phyloP scores from a whole-genome alignment of 2,888 invertebrate genomes.

The Thalpophila matura region DNA sequence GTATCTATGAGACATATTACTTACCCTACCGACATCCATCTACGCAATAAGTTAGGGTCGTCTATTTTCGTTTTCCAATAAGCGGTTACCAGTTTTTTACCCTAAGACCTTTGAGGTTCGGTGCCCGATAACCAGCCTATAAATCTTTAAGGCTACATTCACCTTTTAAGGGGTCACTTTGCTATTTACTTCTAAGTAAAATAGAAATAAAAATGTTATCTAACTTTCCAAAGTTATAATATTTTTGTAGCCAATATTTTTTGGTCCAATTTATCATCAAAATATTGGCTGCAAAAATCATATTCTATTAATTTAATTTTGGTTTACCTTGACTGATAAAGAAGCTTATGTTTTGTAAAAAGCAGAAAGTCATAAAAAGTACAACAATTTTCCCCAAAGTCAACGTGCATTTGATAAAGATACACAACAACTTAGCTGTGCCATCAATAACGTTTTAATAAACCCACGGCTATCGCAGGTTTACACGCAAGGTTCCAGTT shows the following conservation, averaged over 20 bases:
- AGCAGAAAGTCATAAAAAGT: slow-evolving; percentile 8
- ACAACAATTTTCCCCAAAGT: slow-evolving; percentile 41
- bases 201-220: background rate
- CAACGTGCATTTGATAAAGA: slow-evolving; percentile 70
- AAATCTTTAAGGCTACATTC: slow-evolving; percentile 47
- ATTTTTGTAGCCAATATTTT: too few species aligned
- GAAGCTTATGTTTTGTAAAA: background rate
- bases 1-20: slow-evolving; percentile 31
- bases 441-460: slow-evolving; percentile 86
- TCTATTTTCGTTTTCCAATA: slow-evolving; percentile 57
- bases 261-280: too few species aligned
- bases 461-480: slow-evolving; percentile 73
- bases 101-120: slow-evolving; percentile 36
- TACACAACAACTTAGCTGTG: slow-evolving; percentile 72
- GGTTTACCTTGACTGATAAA: background rate
- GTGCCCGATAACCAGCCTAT: slow-evolving; percentile 39
- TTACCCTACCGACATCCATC: slow-evolving; percentile 25
- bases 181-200: slow-evolving; percentile 13
- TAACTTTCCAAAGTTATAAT: background rate
- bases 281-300: background rate
- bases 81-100: slow-evolving; percentile 43
- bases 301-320: background rate
- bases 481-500: slow-evolving; percentile 78
- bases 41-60: slow-evolving; percentile 39
- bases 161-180: slow-evolving; percentile 20